These are phyloP conservation scores for cattle (Bos taurus) DNA, from an alignment of 2,113 vertebrate genomes.

Conservation along the genomic window DNA sequence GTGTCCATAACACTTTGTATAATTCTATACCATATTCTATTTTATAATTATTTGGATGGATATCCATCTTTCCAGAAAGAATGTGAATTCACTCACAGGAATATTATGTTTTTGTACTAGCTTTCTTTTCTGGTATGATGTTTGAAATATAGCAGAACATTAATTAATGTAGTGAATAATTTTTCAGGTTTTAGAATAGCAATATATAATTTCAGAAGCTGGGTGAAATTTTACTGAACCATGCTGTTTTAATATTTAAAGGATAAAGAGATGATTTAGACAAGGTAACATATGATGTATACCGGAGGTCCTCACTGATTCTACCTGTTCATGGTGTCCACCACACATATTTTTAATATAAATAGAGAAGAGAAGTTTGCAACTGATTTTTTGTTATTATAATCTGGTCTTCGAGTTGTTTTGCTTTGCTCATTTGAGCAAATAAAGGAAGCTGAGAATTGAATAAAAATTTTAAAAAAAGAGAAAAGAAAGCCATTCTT, in stretches of 20 bases:
- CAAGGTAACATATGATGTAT: not conserved
- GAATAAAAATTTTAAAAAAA: not conserved
- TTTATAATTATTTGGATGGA: not conserved
- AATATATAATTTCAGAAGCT: not conserved
- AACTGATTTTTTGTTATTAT: not conserved
- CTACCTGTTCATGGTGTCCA: not conserved
- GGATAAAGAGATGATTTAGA: not conserved
- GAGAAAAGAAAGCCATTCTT: not conserved
- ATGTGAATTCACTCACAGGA: not conserved
- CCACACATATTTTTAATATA: not conserved
- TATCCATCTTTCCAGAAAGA: not conserved
- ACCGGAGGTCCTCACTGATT: not conserved
- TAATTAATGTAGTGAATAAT: not conserved
- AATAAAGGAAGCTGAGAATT: not conserved
- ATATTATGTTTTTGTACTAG: not conserved
- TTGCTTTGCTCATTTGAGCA: not conserved
- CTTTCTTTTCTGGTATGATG: not conserved
- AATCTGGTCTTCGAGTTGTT: not conserved
- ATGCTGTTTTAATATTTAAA: not conserved
- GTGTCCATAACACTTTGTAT: not conserved
- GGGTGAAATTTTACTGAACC: not conserved
- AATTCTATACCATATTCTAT: not conserved
- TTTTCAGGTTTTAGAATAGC: not conserved
- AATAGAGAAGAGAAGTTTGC: not conserved
- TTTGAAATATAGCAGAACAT: not conserved